phyloP scores from a whole-genome alignment of 2,797 vertebrate species.

The Leptoclinus maculatus region DNA sequence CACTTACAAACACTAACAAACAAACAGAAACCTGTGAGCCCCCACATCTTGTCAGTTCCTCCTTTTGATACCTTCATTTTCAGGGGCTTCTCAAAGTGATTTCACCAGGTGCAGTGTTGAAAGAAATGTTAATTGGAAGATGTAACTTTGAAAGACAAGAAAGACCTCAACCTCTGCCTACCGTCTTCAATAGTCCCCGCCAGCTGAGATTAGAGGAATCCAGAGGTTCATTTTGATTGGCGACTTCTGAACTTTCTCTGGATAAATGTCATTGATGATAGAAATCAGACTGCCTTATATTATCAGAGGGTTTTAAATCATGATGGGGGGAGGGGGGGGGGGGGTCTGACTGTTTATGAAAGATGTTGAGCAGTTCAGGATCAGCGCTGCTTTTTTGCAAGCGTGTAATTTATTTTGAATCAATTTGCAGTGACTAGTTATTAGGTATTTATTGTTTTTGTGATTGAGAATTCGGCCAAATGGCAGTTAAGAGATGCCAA shows the following conservation, averaged over 20 bases:
- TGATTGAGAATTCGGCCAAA: slow-evolving; percentile 34
- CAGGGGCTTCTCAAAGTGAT: slow-evolving; percentile 47
- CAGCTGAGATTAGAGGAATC: slow-evolving; percentile 34
- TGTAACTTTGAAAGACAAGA: slow-evolving; percentile 35
- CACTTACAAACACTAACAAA: slow-evolving; percentile 28
- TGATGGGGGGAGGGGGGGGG: slow-evolving; percentile 20
- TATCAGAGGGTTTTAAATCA: slow-evolving; percentile 80
- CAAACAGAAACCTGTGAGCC: slow-evolving; percentile 29
- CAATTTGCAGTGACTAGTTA: slow-evolving; percentile 66
- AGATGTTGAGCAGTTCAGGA: slow-evolving; percentile 60
- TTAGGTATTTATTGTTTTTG: slow-evolving; percentile 63
- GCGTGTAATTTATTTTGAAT: slow-evolving; percentile 54
- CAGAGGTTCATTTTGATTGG: slow-evolving; percentile 59
- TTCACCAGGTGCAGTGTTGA: slow-evolving; percentile 16
- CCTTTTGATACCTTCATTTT: slow-evolving; percentile 52
- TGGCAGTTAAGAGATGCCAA: slow-evolving; percentile 52
- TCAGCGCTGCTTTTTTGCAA: slow-evolving; percentile 45
- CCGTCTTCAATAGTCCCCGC: slow-evolving; percentile 19
- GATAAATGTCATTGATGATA: slow-evolving; percentile 77
- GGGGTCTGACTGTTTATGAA: slow-evolving; percentile 42
- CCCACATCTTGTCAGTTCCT: slow-evolving; percentile 24
- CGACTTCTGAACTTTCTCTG: slow-evolving; percentile 63
- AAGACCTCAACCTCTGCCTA: slow-evolving; percentile 49
- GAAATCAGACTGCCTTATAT: slow-evolving; percentile 84
- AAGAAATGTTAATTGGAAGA: slow-evolving; percentile 41